Evolutionary conservation across 2,113 vertebrate species (phyloP), one percentile per base, ranked within the genome.

Genomic region (Rhinoderma darwinii): DNA sequence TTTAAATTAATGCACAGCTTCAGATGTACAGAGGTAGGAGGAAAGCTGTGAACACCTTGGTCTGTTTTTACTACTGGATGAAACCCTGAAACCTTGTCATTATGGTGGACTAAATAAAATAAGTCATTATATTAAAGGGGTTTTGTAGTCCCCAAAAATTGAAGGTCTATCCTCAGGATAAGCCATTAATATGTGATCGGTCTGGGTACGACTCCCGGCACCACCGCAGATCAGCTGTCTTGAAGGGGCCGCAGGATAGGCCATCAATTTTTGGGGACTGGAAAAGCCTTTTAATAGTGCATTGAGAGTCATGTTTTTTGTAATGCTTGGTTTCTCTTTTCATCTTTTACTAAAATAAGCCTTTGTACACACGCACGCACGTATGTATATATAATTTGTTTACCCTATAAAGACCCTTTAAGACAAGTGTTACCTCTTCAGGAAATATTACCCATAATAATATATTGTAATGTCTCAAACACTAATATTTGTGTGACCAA

Each of bases 301-400:
- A 47, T 12, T 47, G 44, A 1, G 44, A 47, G 44, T 12, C 44
- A 47, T 47, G 14, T 47, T 47, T 47, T 12, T 47, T 47, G 54
- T 56, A 5, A 12, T 63, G 27, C 27, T n/a, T 68, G 17, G 68
- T 72, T 72, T 37, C 37, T 25, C n/a, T 27, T 47, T 47, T 77
- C 27, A 30, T 30, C n/a, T 77, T 47, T 30, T 32, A 77, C n/a
- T 77, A 77, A 41, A 77, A 47, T 47, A 50, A 77, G 39, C 70
- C 15, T 51, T 14, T 77, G 25, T n/a, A n/a, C n/a, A n/a, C n/a
- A n/a, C n/a, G n/a, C n/a, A n/a, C n/a, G n/a, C n/a, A n/a, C n/a
- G n/a, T n/a, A n/a, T 77, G 74, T 77, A n/a, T 51, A 30, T 32
- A 17, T 30, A 30, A 43, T 39, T 30, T 0, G 27, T 77, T 50